Percentiles rank a stretch among this genome's conserved stretches.
Conservation (phyloP, 2,888 invertebrate species). For the Acheta domesticus region DNA sequence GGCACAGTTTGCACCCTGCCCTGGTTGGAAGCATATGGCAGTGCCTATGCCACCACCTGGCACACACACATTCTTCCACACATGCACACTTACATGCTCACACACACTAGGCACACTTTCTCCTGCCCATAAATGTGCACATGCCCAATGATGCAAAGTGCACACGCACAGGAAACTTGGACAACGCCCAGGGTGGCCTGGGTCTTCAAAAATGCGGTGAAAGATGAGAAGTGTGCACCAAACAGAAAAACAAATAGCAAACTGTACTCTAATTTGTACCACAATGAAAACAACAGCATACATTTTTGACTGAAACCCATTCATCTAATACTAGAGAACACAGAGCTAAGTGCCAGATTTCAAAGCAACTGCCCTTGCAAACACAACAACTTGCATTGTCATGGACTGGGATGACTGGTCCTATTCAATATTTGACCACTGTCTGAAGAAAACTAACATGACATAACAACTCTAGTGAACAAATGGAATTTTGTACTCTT, state of each 20-base stretch:
- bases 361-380: neutral
- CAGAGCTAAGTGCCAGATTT: slow-evolving; percentile 18
- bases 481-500: too few species aligned
- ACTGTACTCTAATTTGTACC: slow-evolving; percentile 18
- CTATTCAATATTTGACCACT: too few species aligned
- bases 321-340: slow-evolving; percentile 18
- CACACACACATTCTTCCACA: neutral
- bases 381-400: neutral
- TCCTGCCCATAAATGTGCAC: neutral
- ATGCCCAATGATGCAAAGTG: neutral
- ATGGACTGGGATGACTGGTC: neutral
- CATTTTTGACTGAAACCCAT: slow-evolving; percentile 9
- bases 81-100: neutral
- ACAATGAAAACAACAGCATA: neutral
- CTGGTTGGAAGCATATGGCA: neutral
- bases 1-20: neutral
- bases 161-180: neutral
- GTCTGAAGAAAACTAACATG: too few species aligned
- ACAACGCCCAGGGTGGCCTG: neutral
- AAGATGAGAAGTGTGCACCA: neutral
- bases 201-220: neutral
- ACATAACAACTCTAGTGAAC: too few species aligned
- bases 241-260: neutral
- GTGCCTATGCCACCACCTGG: slow-evolving; percentile 4
- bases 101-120: neutral